phyloP scores from a whole-genome alignment of 2,113 vertebrate species.

The Thalassarche chlororhynchos region DNA sequence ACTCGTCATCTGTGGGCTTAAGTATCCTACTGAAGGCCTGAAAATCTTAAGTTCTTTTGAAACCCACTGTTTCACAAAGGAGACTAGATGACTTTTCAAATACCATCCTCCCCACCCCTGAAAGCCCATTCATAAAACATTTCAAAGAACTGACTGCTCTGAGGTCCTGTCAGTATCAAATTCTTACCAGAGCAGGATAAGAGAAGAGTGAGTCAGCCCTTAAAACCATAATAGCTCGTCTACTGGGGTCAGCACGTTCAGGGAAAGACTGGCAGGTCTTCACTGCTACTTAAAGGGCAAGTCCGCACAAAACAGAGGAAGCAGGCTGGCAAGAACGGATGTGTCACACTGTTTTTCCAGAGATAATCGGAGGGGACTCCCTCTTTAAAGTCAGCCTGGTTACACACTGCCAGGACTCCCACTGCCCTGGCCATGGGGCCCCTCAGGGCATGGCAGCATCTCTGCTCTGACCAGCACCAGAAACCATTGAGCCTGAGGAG shows the following conservation, averaged over 20 bases:
- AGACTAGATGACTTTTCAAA: background rate
- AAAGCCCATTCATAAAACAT: background rate
- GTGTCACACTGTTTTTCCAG: background rate
- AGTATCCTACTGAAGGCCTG: background rate
- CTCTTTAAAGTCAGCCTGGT: background rate
- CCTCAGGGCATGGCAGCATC: background rate
- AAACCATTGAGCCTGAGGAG: background rate
- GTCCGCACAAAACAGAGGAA: background rate
- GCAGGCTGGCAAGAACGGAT: background rate
- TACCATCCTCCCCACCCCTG: background rate
- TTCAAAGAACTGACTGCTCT: background rate
- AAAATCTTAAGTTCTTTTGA: background rate
- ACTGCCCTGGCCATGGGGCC: background rate
- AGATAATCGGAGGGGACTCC: background rate
- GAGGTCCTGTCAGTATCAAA: background rate
- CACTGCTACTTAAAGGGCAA: background rate
- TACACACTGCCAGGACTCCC: background rate
- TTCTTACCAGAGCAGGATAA: background rate
- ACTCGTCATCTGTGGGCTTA: background rate
- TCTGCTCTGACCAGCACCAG: background rate
- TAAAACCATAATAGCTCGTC: background rate
- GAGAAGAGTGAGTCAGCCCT: background rate
- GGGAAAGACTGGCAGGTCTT: background rate
- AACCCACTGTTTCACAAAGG: background rate
- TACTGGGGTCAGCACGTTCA: background rate